A percentile compares a stretch with the other conserved stretches of the same genome.
These are phyloP conservation scores for Clunio marinus DNA, from an alignment of 2,888 invertebrate species.

Conservation along the genomic window DNA sequence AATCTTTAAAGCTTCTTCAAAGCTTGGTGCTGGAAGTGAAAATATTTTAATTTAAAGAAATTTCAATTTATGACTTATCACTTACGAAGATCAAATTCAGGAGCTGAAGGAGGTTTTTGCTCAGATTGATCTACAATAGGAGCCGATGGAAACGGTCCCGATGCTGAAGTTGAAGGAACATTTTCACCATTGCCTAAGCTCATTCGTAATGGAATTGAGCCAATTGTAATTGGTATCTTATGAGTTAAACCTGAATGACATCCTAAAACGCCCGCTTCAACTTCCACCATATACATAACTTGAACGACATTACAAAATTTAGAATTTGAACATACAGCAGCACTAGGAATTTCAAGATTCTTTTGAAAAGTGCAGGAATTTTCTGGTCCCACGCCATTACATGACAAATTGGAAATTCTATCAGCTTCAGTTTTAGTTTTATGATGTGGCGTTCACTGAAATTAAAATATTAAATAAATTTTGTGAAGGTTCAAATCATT, in stretches of 20 bases:
- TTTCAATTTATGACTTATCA: background rate
- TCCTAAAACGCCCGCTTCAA: background rate
- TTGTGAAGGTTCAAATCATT: background rate
- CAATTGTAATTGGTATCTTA: background rate
- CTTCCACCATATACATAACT: background rate
- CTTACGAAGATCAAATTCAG: background rate
- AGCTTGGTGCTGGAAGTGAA: background rate
- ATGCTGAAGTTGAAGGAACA: background rate
- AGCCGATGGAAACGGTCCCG: background rate
- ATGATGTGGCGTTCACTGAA: background rate
- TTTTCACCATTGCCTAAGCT: no score
- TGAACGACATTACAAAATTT: background rate
- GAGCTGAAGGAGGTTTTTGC: no score
- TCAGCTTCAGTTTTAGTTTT: conserved; percentile 8
- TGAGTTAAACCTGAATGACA: background rate
- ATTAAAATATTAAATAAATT: background rate
- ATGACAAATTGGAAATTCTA: background rate
- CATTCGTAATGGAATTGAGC: background rate
- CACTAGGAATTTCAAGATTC: background rate
- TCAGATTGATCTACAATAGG: background rate
- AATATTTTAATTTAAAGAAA: background rate
- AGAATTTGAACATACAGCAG: background rate
- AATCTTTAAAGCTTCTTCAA: conserved; percentile 7
- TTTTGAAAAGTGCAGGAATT: background rate
- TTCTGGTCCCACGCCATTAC: background rate